Evolutionary conservation across 1,140 invertebrate species (phyloP), one percentile per base, ranked within the genome.

Genomic region (Spodoptera frugiperda): DNA sequence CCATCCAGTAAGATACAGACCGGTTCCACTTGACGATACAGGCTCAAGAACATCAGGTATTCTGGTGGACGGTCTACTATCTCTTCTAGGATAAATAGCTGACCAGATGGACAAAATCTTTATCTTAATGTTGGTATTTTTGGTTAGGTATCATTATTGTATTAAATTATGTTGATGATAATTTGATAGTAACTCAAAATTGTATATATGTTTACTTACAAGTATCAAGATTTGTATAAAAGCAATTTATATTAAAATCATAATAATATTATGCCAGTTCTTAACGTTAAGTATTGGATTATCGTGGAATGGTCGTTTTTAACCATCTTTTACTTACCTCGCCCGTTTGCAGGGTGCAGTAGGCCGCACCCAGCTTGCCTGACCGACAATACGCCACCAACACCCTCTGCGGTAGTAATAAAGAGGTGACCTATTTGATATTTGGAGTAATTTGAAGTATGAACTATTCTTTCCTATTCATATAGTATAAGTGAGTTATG

Each of bases 21-120:
- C 3, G 97, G 97, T 17, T 95, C 87, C 15, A 96, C 93, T 90
- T 97, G 96, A 53, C 94, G 91, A 76, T 95, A 95, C 33, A 97
- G 87, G 55, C 93, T 94, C 51, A 91, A 91, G 14, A 96, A 94
- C 30, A 96, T 89, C 44, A 89, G 87, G 88, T 95, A 96, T 76
- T 96, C 95, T 2, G 96, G 95, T 3, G 90, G 89, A 30, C 92
- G 89, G 87, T 97, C 96, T 9, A 93, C 82, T 68, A 95, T 94
- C 88, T 97, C 96, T 73, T 96, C 93, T 76, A 97, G 91, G 11
- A 97, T 88, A 83, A 93, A 92, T 0, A 96, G 80, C 95, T 96
- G 71, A 75, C n/a, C 78, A 78, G 17, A 87, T 86, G 8, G 6
- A 55, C 12, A n/a, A 8, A 14, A n/a, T 6, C 6, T 30, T 57